Evolutionary conservation across 2,888 invertebrate species (phyloP), one percentile per base, ranked within the genome.

Genomic region (Drosophila recens): DNA sequence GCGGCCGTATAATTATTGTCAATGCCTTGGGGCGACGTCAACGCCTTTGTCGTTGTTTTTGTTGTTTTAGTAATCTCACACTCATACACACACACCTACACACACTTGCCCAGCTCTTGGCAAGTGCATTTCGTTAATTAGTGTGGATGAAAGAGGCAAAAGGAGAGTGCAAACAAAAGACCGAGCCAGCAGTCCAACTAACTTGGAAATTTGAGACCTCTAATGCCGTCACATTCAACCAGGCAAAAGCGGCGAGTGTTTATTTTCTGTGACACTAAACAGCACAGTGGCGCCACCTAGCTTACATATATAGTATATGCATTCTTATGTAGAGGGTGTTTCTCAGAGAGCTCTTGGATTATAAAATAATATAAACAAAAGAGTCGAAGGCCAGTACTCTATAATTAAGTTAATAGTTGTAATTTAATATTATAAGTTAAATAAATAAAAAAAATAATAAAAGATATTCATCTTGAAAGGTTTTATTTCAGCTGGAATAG

Each of bases 111-210:
- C 42, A 40, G 46, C 63, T 67, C 49, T 51, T 62, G 87, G 74
- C 87, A 89, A 86, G 77, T 89, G 89, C 85, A 86, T 86, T 86
- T 79, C 87, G 87, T 87, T 86, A 86, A 86, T 86, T 86, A 86
- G 87, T 84, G 81, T 84, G 71, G 52, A 68, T 67, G 65, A 68
- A 67, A 68, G 23, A 36, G 45, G 51, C 36, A 72, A 72, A 53
- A 53, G 49, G 52, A 57, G 49, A 48, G 49, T 45, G 67, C 68
- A 69, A 76, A 72, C 66, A 76, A 72, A 67, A 65, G 76, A 20
- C 13, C 13, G 49, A 67, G 68, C 27, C 40, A 69, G 36, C 45
- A 27, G 40, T 40, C 51, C 69, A 49, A 56, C 56, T 71, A 49
- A 43, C 70, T 71, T 74, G 62, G 77, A 77, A 77, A 77, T 79